Conservation (phyloP, 2,888 invertebrate species). For the Dermolepida albohirtum region DNA sequence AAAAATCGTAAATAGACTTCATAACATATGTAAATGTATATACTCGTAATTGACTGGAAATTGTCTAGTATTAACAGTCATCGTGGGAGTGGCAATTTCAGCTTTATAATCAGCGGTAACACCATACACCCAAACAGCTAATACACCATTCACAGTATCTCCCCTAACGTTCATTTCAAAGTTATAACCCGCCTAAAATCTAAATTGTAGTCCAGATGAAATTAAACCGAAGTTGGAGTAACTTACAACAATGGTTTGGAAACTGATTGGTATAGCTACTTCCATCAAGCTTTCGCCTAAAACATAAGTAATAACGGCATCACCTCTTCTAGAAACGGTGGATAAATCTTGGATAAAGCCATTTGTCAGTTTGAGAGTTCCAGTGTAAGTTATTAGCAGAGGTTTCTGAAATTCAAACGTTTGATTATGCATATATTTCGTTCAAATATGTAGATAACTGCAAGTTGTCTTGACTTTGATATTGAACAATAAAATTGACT, state of each 20-base stretch:
- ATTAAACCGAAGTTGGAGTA: no score
- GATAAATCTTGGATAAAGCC: slow-evolving; percentile 7
- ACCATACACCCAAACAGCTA: background rate
- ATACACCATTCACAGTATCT: background rate
- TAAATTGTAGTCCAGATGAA: background rate
- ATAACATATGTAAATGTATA: no score
- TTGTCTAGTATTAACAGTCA: no score
- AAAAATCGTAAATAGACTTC: no score
- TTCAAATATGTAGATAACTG: no score
- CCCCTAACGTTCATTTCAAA: slow-evolving; percentile 2
- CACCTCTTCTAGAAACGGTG: background rate
- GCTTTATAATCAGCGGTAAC: background rate
- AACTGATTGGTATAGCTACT: background rate
- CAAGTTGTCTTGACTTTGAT: no score
- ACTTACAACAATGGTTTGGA: slow-evolving; percentile 9
- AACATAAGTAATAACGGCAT: background rate
- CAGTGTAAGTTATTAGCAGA: slow-evolving; percentile 1
- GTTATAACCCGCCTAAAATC: background rate
- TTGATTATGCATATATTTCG: no score
- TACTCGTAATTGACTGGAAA: no score
- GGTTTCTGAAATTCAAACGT: slow-evolving; percentile 16
- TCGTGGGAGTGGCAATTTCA: background rate
- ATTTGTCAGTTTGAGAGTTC: background rate
- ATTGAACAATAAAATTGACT: no score
- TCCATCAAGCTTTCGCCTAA: background rate